Evolutionary conservation across 1,140 invertebrate genomes (phyloP).

Genomic region (Drosophila setifemur): DNA sequence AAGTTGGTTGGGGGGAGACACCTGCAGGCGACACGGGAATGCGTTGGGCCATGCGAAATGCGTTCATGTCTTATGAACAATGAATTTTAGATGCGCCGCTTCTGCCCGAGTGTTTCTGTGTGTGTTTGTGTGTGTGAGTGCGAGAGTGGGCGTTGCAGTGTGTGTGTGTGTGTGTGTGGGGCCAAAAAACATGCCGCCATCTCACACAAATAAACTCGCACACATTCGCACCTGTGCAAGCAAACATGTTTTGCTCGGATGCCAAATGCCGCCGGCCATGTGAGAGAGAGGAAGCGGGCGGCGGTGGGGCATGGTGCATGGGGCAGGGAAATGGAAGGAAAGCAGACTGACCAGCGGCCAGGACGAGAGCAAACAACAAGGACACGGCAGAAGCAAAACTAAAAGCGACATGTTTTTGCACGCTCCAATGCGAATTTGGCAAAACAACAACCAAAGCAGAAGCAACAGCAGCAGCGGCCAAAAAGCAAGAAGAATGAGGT

Average conservation of each 20-base stretch:
- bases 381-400: slow-evolving; percentile 67
- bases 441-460: slow-evolving; percentile 44
- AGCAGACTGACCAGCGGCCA: slow-evolving; percentile 22
- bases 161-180: slow-evolving; percentile 33
- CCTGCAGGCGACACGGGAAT: slow-evolving; percentile 67
- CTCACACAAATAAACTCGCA: slow-evolving; percentile 16
- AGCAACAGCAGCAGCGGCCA: slow-evolving; percentile 19
- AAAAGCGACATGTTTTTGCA: slow-evolving; percentile 77
- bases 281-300: not conserved
- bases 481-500: slow-evolving; percentile 6
- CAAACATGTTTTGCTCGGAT: slow-evolving; percentile 64
- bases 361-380: slow-evolving; percentile 65
- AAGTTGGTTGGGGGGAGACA: slow-evolving; percentile 8
- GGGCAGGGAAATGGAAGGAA: too few relatives aligned
- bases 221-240: slow-evolving; percentile 55
- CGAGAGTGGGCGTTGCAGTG: too few relatives aligned
- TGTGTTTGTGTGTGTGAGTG: not conserved
- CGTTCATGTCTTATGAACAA: slow-evolving; percentile 78
- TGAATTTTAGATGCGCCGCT: slow-evolving; percentile 67
- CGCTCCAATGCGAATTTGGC: slow-evolving; percentile 57
- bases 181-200: slow-evolving; percentile 59
- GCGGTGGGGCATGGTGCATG: too few relatives aligned
- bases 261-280: slow-evolving; percentile 63
- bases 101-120: not conserved
- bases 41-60: slow-evolving; percentile 70